Evolutionary conservation across 2,888 invertebrate species (phyloP).

Genomic region (Trissolcus japonicus): DNA sequence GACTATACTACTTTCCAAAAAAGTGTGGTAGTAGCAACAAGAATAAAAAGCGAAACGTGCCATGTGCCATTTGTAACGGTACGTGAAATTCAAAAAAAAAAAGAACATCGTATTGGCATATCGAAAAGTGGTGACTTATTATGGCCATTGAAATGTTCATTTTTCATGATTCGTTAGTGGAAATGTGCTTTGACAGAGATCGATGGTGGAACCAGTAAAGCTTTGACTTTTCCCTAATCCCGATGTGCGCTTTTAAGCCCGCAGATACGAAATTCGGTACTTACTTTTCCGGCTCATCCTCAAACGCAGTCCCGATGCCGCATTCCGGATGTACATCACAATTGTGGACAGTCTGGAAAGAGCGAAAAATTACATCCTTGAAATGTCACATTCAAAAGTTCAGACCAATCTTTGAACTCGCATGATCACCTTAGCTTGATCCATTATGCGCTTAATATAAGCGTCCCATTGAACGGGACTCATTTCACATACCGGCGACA

Average conservation of each 20-base stretch:
- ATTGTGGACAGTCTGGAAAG: conserved; percentile 76
- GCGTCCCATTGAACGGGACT: conserved; percentile 80
- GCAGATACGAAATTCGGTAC: conserved; percentile 52
- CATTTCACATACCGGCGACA: conserved; percentile 71
- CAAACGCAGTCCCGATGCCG: conserved; percentile 78
- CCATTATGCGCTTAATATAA: conserved; percentile 78
- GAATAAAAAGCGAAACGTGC: conserved; percentile 64
- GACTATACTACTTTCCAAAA: conserved; percentile 35
- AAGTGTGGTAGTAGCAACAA: conserved; percentile 16
- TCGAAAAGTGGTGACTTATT: neutral
- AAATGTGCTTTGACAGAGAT: neutral
- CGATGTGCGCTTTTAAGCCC: conserved; percentile 4
- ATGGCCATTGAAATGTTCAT: no score
- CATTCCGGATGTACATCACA: conserved; percentile 79
- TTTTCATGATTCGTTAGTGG: no score
- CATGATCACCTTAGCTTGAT: conserved; percentile 79
- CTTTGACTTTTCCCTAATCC: conserved; percentile 60
- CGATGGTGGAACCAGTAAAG: conserved; percentile 57
- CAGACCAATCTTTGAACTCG: neutral
- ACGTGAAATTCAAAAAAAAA: neutral
- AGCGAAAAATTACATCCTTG: neutral
- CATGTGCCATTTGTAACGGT: conserved; percentile 58
- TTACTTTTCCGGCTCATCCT: conserved; percentile 76
- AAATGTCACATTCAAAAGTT: neutral
- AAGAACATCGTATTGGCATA: no score